Conservation (phyloP, 2,888 invertebrate species). For the Agrenia bidenticulata region DNA sequence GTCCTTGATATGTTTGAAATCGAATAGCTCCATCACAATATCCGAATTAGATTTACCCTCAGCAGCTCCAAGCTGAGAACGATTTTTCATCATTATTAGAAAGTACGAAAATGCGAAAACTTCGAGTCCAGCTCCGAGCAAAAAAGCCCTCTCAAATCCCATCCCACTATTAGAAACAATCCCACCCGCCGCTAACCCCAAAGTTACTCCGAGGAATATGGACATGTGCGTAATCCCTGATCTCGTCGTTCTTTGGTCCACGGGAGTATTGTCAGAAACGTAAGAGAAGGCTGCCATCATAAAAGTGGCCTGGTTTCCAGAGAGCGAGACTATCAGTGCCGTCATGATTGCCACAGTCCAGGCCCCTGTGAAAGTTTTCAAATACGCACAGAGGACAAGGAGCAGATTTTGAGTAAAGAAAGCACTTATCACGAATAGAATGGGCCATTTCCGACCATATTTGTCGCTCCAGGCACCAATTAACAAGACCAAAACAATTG, state of each 20-base stretch:
- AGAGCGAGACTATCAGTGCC: conserved; percentile 27
- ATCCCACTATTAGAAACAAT: conserved; percentile 63
- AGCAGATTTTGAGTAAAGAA: conserved; percentile 46
- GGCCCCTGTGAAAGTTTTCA: conserved; percentile 31
- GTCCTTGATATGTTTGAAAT: conserved; percentile 55
- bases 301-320: conserved; percentile 47
- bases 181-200: conserved; percentile 78
- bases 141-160: conserved; percentile 54
- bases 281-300: conserved; percentile 88
- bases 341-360: conserved; percentile 43
- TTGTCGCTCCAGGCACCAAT: conserved; percentile 80
- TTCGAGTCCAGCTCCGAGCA: conserved; percentile 53
- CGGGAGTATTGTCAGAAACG: conserved; percentile 73
- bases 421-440: conserved; percentile 71
- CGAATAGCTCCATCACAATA: conserved; percentile 44
- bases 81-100: conserved; percentile 45
- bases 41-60: conserved; percentile 31
- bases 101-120: conserved; percentile 55
- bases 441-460: conserved; percentile 71
- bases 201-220: conserved; percentile 79
- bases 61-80: conserved; percentile 40
- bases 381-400: conserved; percentile 30
- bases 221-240: conserved; percentile 79
- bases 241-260: conserved; percentile 70
- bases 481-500: conserved; percentile 74